A percentile compares a stretch with the other conserved stretches of the same genome.
Conservation (phyloP, 2,113 vertebrate genomes). For the Forbesichthys agassizii region DNA sequence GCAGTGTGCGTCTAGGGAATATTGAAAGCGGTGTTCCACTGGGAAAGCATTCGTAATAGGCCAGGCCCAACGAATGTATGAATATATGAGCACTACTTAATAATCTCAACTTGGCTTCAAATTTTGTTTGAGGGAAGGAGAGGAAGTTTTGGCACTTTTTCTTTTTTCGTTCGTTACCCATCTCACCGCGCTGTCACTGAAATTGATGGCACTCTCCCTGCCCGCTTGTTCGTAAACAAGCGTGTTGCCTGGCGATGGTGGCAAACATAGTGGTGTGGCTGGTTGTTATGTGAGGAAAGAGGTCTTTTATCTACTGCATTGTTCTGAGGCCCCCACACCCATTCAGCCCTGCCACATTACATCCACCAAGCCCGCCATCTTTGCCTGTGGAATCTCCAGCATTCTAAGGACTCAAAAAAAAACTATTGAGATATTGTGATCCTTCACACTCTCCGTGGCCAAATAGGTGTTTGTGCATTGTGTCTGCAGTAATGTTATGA, state of each 20-base stretch:
- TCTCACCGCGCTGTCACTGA: conserved; percentile 1
- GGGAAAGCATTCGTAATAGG: conserved; percentile 22
- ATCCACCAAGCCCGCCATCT: conserved; percentile 13
- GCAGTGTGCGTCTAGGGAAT: conserved; percentile 52
- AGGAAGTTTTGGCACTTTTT: neutral
- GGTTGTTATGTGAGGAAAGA: conserved; percentile 14
- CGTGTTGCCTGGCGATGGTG: conserved; percentile 37
- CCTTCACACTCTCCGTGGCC: neutral
- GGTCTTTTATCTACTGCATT: conserved; percentile 19
- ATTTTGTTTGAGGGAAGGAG: conserved; percentile 4
- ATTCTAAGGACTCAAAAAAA: conserved; percentile 19
- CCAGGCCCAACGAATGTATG: neutral
- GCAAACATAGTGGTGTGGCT: conserved; percentile 28
- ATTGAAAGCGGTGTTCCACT: conserved; percentile 32
- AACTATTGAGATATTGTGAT: neutral
- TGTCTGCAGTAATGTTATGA: conserved; percentile 5
- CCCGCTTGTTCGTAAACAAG: conserved; percentile 41
- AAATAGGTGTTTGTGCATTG: neutral
- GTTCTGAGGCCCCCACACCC: neutral
- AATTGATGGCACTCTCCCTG: conserved; percentile 42
- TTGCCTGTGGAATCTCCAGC: conserved; percentile 55
- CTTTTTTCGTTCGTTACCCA: conserved; percentile 14
- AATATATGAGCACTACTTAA: conserved; percentile 40
- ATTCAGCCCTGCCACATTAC: neutral
- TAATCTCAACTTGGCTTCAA: conserved; percentile 13